Conservation (phyloP, 2,888 invertebrate species). For the Monochamus alternatus region DNA sequence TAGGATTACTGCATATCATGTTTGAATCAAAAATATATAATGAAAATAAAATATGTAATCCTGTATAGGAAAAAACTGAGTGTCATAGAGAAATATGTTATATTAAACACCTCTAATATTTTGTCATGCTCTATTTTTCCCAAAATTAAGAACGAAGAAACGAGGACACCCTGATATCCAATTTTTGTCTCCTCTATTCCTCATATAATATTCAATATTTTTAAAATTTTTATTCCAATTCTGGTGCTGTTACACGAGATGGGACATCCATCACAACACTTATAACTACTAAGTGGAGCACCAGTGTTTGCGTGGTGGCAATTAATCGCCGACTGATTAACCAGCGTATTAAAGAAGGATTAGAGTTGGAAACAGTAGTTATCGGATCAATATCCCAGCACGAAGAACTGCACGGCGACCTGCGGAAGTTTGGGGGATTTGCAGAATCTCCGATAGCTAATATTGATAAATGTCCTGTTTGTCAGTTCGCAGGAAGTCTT, state of each 20-base stretch:
- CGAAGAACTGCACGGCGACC: slow-evolving; percentile 39
- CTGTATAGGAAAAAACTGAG: too few species aligned
- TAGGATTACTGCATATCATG: too few species aligned
- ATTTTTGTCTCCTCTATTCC: too few species aligned
- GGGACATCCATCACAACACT: neutral
- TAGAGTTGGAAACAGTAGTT: slow-evolving; percentile 28
- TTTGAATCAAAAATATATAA: too few species aligned
- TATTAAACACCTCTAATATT: too few species aligned
- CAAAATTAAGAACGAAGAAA: too few species aligned
- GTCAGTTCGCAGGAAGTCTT: slow-evolving; percentile 53
- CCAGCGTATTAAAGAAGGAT: slow-evolving; percentile 19
- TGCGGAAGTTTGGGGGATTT: slow-evolving; percentile 49
- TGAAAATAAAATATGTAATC: too few species aligned
- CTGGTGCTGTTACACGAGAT: neutral
- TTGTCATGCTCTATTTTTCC: too few species aligned
- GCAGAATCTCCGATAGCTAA: slow-evolving; percentile 59
- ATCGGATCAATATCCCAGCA: slow-evolving; percentile 4
- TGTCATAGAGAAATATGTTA: too few species aligned
- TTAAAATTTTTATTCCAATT: too few species aligned
- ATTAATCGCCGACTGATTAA: slow-evolving; percentile 24
- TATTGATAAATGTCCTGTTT: slow-evolving; percentile 62
- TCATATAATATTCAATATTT: too few species aligned
- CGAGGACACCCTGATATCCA: too few species aligned
- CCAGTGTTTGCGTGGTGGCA: neutral
- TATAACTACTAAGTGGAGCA: neutral